These are phyloP conservation scores for Brachypteracias leptosomus DNA, from an alignment of 2,113 vertebrate species.

Conservation along the genomic window DNA sequence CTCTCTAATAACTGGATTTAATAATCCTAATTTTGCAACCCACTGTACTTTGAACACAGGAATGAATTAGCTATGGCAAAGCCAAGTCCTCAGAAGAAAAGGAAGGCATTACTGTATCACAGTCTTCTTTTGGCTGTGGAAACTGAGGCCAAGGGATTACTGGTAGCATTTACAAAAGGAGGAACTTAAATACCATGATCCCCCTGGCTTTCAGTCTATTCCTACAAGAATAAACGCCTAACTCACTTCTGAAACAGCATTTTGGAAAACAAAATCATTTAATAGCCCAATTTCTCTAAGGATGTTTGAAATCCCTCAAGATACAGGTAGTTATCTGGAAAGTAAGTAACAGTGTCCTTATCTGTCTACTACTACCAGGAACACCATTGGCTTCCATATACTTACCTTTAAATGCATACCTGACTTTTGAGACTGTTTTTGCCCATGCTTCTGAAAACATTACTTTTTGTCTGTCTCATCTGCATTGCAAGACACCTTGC, in stretches of 20 bases:
- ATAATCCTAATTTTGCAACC: conserved; percentile 17
- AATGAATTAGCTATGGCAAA: not conserved
- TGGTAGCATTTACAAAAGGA: not conserved
- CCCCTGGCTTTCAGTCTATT: accelerated
- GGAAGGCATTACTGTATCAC: not conserved
- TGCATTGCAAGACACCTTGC: not conserved
- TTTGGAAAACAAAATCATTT: not conserved
- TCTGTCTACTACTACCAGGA: not conserved
- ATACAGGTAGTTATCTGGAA: not conserved
- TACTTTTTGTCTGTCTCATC: not conserved
- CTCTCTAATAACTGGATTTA: conserved; percentile 26
- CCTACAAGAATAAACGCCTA: not conserved
- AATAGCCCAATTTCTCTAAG: not conserved
- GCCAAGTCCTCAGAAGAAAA: not conserved
- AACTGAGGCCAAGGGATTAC: not conserved
- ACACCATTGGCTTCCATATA: not conserved
- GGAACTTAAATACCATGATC: accelerated
- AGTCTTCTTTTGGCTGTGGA: not conserved
- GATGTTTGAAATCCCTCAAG: not conserved
- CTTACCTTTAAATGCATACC: not conserved
- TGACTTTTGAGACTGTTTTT: not conserved
- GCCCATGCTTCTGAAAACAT: not conserved
- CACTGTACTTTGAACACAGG: not conserved
- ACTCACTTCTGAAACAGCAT: not conserved
- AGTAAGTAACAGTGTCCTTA: not conserved